Evolutionary conservation across 2,113 vertebrate species (phyloP).

Genomic region (Hassar affinis): DNA sequence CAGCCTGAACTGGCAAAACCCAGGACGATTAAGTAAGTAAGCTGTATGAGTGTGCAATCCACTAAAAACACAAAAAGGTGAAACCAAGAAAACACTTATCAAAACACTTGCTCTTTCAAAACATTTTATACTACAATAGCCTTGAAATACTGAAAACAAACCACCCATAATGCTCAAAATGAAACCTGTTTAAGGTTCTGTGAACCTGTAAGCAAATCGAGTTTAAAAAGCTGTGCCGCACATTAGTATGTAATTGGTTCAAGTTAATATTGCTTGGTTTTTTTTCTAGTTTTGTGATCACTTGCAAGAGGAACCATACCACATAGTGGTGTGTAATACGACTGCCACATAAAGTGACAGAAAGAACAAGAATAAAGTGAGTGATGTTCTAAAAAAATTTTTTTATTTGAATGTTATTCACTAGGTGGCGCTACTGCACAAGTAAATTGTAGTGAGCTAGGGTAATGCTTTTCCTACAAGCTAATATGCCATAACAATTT

Average conservation of each 20-base stretch:
- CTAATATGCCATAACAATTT: too few relatives aligned
- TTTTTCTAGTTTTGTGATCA: background rate
- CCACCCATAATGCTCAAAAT: background rate
- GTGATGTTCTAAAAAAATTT: too few relatives aligned
- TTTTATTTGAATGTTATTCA: too few relatives aligned
- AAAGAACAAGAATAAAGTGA: too few relatives aligned
- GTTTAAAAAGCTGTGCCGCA: background rate
- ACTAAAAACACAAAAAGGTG: background rate
- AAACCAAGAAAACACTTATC: background rate
- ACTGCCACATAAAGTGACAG: too few relatives aligned
- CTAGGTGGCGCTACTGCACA: too few relatives aligned
- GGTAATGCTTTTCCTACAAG: too few relatives aligned
- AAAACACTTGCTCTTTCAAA: background rate
- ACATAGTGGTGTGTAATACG: too few relatives aligned
- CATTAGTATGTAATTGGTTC: background rate
- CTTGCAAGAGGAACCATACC: too few relatives aligned
- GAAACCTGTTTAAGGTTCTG: background rate
- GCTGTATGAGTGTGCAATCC: background rate
- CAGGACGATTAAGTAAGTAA: background rate
- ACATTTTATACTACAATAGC: background rate
- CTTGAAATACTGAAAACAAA: background rate
- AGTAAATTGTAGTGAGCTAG: too few relatives aligned
- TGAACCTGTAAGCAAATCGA: background rate
- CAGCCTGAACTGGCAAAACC: background rate
- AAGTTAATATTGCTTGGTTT: background rate